Base-by-base conservation (phyloP, 2,888 invertebrate genomes). In the Phaonia tiefii region DNA sequence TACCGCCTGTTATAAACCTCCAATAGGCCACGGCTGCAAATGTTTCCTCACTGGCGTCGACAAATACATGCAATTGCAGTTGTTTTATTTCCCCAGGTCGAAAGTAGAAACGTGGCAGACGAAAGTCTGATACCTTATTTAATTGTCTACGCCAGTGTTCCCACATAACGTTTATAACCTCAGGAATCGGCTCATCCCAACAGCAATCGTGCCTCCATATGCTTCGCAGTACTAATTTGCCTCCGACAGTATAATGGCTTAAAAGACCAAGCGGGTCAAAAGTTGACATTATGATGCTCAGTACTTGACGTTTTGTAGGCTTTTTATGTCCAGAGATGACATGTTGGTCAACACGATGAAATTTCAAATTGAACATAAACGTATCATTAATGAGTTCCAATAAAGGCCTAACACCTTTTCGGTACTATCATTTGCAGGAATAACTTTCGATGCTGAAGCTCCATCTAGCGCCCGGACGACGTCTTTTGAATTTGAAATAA, bases 61-160 rank as follows among this genome's bases (percentile, higher is more conserved):
- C 75, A 46, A 80, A 76, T 8, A 80, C 42, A 15, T 76, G 80
- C 1, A 76, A 60, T 25, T 80, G 72, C 10, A 74, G 11, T 20
- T 13, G 11, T 15, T 26, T 15, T 10, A 69, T 56, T 13, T 26
- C 15, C 1, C 58, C 63, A 17, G 11, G n/a, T 1, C 8, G 42
- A 37, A 71, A 77, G 46, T 77, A 77, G 44, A 20, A 51, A 8
- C 66, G 65, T 4, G 70, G 71, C 0, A 80, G n/a, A 17, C 67
- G 22, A 39, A 76, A 49, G 8, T 60, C 26, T 1, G 26, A 13
- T n/a, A 51, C 42, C 4, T 31, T 69, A 2, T 22, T 26, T 0
- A 75, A n/a, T 54, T 67, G 44, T 11, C n/a, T 31, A 10, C 46
- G n/a, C n/a, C n/a, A n/a, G n/a, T n/a, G n/a, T n/a, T n/a, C n/a